Evolutionary conservation across 2,888 invertebrate genomes (phyloP), one percentile per base, ranked within the genome.

Genomic region (Bedellia somnulentella): DNA sequence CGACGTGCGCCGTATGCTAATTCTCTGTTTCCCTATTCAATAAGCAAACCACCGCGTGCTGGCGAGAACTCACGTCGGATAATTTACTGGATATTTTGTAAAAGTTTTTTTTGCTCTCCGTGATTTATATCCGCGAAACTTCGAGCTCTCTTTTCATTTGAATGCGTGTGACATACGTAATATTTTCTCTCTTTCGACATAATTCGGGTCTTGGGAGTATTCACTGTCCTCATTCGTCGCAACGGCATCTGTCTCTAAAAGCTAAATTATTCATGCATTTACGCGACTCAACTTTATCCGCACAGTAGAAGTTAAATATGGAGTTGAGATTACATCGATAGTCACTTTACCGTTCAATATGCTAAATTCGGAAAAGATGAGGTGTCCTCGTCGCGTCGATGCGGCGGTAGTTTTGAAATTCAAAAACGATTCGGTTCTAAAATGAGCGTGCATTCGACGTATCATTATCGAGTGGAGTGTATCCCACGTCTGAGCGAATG

Each of bases 1-100:
- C 61, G 66, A 73, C 73, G 73, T 73, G 75, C 64, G 47, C 46
- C 52, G 75, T 70, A 73, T 73, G 68, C 68, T 73, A 75, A 73
- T 70, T 52, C 31, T 6, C 49, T 46, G 44, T 18, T 51, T 57
- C 59, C 67, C 71, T 73, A 73, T 75, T 75, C 75, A 75, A 75
- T 75, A 75, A 73, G 68, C 70, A 64, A 68, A 66, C 73, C 70
- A 60, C 66, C 64, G 61, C 71, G 68, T 66, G 68, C 68, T 67
- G 59, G 59, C 57, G 58, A 73, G 64, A 70, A 68, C 67, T 71
- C 75, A 71, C 73, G 73, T 71, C 70, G 68, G 71, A 73, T 73
- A 75, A 73, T 75, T 73, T 73, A 71, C 75, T 73, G 70, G 70
- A 70, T 73, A 75, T 73, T 73, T 73, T 73, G 75, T 73, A 70